These are phyloP conservation scores for Pseudomyrmex sp. DNA, from an alignment of 1,140 invertebrate genomes.

Conservation along the genomic window DNA sequence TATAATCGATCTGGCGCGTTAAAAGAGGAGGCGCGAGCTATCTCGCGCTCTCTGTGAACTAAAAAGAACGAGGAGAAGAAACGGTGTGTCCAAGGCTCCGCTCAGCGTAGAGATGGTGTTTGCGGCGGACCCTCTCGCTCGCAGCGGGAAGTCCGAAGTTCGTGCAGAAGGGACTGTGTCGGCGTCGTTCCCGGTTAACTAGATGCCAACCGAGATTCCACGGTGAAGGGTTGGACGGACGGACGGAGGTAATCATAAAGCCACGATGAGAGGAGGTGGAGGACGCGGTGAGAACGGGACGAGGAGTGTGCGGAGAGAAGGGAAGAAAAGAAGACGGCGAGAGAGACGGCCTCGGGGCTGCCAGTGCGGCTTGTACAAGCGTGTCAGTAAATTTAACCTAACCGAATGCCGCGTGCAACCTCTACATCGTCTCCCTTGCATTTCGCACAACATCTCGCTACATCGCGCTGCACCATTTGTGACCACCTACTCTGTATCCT, in stretches of 20 bases:
- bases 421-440: neutral
- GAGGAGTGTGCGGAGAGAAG: neutral
- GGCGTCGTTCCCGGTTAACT: conserved; percentile 74
- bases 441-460: conserved; percentile 20
- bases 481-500: conserved; percentile 61
- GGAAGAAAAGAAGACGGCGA: conserved; percentile 28
- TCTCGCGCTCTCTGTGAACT: conserved; percentile 67
- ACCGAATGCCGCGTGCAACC: conserved; percentile 72
- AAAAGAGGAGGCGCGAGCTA: conserved; percentile 73
- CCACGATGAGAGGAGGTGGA: conserved; percentile 50
- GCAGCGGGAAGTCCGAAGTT: conserved; percentile 73
- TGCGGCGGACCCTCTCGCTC: conserved; percentile 70
- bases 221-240: conserved; percentile 75
- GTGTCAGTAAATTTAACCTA: conserved; percentile 77
- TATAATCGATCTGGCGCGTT: conserved; percentile 73
- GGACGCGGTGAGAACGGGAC: neutral
- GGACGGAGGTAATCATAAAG: conserved; percentile 75
- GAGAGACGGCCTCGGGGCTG: conserved; percentile 62
- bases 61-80: conserved; percentile 48
- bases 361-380: conserved; percentile 69
- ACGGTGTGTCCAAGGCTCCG: conserved; percentile 60
- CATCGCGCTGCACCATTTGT: neutral
- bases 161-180: conserved; percentile 73
- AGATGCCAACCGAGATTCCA: conserved; percentile 76
- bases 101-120: conserved; percentile 61